These are phyloP conservation scores for Drosophila meridionalis DNA, from an alignment of 2,888 invertebrate species.

Conservation along the genomic window DNA sequence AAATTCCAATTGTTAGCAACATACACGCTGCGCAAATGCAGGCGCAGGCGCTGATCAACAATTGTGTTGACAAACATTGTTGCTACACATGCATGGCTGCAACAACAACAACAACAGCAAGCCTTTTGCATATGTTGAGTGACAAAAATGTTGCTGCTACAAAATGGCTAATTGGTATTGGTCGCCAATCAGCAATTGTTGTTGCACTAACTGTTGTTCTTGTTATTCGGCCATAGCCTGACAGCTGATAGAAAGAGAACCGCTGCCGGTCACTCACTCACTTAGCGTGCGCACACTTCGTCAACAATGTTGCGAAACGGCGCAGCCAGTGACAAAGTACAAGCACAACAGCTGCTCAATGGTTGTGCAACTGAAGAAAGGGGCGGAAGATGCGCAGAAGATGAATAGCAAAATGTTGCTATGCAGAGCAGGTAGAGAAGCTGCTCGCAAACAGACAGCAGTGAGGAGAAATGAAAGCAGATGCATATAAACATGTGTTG, in stretches of 20 bases:
- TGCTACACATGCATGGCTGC: conserved; percentile 73
- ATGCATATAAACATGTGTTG: background rate
- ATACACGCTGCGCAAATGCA: conserved; percentile 6
- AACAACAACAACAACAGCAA: conserved; percentile 24
- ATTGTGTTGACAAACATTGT: conserved; percentile 79
- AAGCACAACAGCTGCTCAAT: background rate
- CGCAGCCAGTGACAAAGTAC: background rate
- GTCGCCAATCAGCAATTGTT: conserved; percentile 67
- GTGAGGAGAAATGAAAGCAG: no score
- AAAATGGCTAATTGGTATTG: conserved; percentile 80
- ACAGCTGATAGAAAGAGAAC: conserved; percentile 46
- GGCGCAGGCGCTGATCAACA: conserved; percentile 48
- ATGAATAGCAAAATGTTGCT: background rate
- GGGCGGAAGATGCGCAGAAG: background rate
- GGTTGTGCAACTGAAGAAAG: background rate
- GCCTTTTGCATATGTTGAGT: conserved; percentile 60
- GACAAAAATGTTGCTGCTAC: conserved; percentile 78
- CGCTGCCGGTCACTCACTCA: conserved; percentile 32
- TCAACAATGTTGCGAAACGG: conserved; percentile 41
- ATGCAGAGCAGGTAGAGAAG: no score
- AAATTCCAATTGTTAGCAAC: conserved; percentile 76
- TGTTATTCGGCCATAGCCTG: conserved; percentile 40
- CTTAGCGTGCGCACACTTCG: conserved; percentile 10
- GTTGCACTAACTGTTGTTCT: conserved; percentile 35
- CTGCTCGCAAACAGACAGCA: no score